Evolutionary conservation across 2,888 invertebrate genomes (phyloP).

Genomic region (Zhuqinia jingwanae): DNA sequence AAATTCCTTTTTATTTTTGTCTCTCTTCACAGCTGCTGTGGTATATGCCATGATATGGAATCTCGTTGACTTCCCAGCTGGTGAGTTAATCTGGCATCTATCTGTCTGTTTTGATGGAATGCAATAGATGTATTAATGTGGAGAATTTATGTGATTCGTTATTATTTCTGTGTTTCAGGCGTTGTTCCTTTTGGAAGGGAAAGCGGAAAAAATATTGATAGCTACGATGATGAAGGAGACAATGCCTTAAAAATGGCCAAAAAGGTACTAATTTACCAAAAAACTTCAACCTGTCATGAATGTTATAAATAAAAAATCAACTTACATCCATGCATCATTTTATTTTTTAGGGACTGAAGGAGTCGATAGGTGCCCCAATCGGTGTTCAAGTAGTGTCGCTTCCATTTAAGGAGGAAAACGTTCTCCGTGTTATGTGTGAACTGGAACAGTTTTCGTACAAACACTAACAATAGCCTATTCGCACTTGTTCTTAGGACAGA

Average conservation of each 20-base stretch:
- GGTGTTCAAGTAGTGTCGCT: slow-evolving; percentile 75
- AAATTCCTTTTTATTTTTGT: slow-evolving; percentile 47
- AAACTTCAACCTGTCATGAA: too few relatives aligned
- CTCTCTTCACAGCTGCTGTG: slow-evolving; percentile 42
- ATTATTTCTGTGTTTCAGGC: too few relatives aligned
- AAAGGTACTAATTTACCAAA: too few relatives aligned
- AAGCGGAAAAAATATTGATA: slow-evolving; percentile 51
- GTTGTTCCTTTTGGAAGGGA: slow-evolving; percentile 59
- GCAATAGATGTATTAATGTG: too few relatives aligned
- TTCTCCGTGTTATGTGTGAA: slow-evolving; percentile 75
- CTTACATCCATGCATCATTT: too few relatives aligned
- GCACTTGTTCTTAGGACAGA: too few relatives aligned
- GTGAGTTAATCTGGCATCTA: slow-evolving; percentile 4
- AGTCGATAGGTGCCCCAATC: slow-evolving; percentile 76
- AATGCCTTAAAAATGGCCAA: slow-evolving; percentile 63
- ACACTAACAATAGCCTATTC: slow-evolving; percentile 45
- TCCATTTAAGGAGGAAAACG: slow-evolving; percentile 78
- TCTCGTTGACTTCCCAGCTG: slow-evolving; percentile 59
- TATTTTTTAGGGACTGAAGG: slow-evolving; percentile 72
- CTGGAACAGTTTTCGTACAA: slow-evolving; percentile 75
- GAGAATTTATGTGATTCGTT: too few relatives aligned
- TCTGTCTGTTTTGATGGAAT: neutral
- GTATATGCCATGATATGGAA: slow-evolving; percentile 61
- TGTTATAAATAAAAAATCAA: too few relatives aligned
- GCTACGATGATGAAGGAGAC: slow-evolving; percentile 64